These are phyloP conservation scores for Varanus komodoensis DNA, from an alignment of 2,113 vertebrate species.

Conservation along the genomic window DNA sequence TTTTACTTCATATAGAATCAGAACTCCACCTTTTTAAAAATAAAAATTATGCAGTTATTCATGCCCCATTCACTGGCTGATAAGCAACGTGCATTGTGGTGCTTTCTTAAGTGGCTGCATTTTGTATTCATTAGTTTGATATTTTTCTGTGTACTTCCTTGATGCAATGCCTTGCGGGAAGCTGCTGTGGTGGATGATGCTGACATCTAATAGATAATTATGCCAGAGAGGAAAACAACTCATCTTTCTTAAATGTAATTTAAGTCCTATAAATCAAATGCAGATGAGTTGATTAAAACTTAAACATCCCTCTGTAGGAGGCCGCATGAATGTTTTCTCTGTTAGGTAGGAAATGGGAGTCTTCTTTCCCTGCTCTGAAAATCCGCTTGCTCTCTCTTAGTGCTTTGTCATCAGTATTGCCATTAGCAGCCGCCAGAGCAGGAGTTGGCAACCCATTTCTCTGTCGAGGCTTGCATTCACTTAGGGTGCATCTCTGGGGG, in stretches of 20 bases:
- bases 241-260: conserved; percentile 33
- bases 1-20: not conserved
- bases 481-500: too few relatives aligned
- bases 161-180: not conserved
- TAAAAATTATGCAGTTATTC: not conserved
- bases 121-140: conserved; percentile 8
- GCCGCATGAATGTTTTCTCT: conserved; percentile 14
- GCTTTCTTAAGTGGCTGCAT: not conserved
- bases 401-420: conserved; percentile 19
- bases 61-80: too few relatives aligned
- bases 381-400: not conserved
- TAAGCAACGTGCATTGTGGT: not conserved
- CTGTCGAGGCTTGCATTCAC: too few relatives aligned
- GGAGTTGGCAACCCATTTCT: not conserved
- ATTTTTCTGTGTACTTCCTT: conserved; percentile 10
- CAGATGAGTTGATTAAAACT: conserved; percentile 18
- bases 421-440: not conserved
- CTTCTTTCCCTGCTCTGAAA: not conserved
- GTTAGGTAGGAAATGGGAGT: conserved; percentile 6
- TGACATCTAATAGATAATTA: conserved; percentile 30
- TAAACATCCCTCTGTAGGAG: not conserved
- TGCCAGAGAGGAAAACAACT: not conserved
- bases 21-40: not conserved
- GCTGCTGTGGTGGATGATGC: conserved; percentile 16
- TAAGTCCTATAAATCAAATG: not conserved